Conservation (phyloP, 2,888 invertebrate species). For the Merodon equestris region DNA sequence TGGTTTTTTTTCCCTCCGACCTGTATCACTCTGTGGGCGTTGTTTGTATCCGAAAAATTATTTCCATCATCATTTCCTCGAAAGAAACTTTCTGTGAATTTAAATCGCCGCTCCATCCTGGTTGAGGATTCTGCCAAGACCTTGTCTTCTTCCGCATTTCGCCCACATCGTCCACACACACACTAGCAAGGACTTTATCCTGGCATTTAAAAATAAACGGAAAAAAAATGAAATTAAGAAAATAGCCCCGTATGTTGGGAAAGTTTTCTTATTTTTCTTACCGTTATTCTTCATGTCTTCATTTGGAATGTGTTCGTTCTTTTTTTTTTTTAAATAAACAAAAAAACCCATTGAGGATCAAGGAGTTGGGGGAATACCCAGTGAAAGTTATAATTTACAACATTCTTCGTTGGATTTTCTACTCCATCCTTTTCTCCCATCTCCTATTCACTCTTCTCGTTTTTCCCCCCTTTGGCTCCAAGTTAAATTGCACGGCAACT, state of each 20-base stretch:
- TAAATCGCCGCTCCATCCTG: conserved; percentile 31
- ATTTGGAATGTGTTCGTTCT: conserved; percentile 38
- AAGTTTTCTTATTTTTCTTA: conserved; percentile 27
- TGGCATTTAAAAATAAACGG: not conserved
- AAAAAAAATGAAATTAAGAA: conserved; percentile 65
- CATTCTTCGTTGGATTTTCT: conserved; percentile 40
- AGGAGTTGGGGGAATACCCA: conserved; percentile 48
- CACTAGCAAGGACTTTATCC: not conserved
- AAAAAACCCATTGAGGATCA: conserved; percentile 45
- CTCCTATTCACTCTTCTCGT: conserved; percentile 17
- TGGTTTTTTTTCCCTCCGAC: conserved; percentile 5
- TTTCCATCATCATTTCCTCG: conserved; percentile 53
- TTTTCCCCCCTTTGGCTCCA: conserved; percentile 63
- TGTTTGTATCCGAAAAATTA: conserved; percentile 49
- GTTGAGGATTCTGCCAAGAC: no score
- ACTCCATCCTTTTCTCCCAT: conserved; percentile 3
- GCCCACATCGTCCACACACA: conserved; percentile 7
- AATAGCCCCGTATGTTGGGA: conserved; percentile 53
- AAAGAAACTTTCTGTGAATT: conserved; percentile 52
- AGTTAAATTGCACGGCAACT: conserved; percentile 57
- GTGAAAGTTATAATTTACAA: conserved; percentile 66
- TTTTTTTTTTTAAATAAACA: conserved; percentile 16
- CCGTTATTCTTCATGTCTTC: conserved; percentile 14
- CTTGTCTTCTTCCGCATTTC: not conserved
- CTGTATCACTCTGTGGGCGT: conserved; percentile 5